A percentile compares a stretch with the other conserved stretches of the same genome.
Conservation (phyloP, 2,113 vertebrate species). For the Psephotus haematonotus region DNA sequence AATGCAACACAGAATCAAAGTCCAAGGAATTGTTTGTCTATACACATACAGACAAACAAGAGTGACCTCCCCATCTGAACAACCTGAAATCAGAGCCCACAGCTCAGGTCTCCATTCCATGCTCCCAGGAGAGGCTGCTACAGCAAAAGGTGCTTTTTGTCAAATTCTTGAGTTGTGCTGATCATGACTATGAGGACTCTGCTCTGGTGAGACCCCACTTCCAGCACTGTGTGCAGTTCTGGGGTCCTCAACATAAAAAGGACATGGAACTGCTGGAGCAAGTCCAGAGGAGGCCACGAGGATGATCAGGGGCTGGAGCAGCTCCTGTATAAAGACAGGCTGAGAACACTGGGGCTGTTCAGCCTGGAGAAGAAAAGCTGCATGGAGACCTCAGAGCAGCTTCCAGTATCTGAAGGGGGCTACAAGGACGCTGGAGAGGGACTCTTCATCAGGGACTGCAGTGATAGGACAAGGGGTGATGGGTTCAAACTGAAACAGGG, state of each 20-base stretch:
- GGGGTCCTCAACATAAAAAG: background rate
- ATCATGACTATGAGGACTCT: background rate
- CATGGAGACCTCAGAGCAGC: background rate
- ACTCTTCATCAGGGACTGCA: background rate
- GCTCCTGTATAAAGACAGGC: background rate
- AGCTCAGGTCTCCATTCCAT: background rate
- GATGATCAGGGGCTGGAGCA: background rate
- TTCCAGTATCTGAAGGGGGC: background rate
- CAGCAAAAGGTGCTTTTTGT: background rate
- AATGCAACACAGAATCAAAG: background rate
- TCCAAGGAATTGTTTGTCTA: background rate
- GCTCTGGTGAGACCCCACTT: background rate
- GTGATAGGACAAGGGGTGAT: background rate
- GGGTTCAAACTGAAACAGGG: background rate
- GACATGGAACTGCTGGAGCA: background rate
- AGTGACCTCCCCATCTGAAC: rapidly evolving
- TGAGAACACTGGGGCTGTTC: background rate
- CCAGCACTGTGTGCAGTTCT: background rate
- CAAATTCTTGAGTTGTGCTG: background rate
- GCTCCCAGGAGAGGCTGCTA: background rate
- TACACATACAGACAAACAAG: background rate
- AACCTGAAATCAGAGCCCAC: background rate
- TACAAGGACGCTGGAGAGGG: background rate
- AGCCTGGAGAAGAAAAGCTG: background rate
- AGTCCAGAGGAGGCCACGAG: background rate